Conservation (phyloP, 1,140 invertebrate genomes). For the Bathynomus jamesi region DNA sequence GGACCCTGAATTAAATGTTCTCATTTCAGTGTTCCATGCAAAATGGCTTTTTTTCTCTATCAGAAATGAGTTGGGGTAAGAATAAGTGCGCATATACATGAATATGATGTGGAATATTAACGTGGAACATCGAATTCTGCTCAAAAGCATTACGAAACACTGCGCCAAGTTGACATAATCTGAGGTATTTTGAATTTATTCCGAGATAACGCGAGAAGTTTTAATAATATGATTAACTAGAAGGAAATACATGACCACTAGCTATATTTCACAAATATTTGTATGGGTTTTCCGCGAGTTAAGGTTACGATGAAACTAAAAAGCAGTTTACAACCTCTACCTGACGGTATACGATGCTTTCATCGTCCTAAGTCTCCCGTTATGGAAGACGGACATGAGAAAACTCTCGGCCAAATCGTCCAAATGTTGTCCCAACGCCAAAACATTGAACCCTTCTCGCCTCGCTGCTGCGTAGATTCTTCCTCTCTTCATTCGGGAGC, state of each 20-base stretch:
- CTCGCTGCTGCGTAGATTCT: conserved; percentile 66
- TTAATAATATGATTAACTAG: not conserved
- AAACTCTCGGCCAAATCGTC: conserved; percentile 79
- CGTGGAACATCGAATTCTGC: too few species aligned
- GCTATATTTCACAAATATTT: too few species aligned
- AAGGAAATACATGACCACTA: too few species aligned
- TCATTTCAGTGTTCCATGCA: too few species aligned
- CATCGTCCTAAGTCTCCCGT: conserved; percentile 66
- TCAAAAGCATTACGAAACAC: too few species aligned
- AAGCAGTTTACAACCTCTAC: conserved; percentile 40
- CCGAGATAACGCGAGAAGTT: not conserved
- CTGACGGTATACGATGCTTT: conserved; percentile 66
- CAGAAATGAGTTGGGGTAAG: too few species aligned
- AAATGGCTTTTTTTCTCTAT: too few species aligned
- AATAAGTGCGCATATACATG: too few species aligned
- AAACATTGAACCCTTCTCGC: conserved; percentile 69
- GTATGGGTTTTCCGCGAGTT: not conserved
- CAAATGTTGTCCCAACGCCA: conserved; percentile 76
- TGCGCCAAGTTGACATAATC: too few species aligned
- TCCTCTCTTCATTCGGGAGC: conserved; percentile 60
- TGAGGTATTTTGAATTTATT: too few species aligned
- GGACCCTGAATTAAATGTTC: too few species aligned
- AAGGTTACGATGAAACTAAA: not conserved
- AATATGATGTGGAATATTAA: too few species aligned
- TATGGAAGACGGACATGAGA: conserved; percentile 71